phyloP scores from a whole-genome alignment of 2,888 invertebrate genomes.

The Tetropium fuscum region DNA sequence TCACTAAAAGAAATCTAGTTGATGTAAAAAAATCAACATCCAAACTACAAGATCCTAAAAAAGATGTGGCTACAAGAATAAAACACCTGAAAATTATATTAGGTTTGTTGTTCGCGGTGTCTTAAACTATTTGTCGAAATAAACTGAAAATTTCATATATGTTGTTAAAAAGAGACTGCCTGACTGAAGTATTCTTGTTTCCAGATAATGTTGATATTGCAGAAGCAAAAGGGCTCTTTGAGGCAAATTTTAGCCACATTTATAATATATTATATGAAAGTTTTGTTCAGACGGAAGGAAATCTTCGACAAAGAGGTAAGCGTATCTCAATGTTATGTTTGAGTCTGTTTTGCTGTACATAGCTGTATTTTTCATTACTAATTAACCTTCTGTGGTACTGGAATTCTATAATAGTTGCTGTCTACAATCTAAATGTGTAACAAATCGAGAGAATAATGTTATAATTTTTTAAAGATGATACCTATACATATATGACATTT shows the following conservation, averaged over 20 bases:
- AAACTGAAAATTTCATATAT: too few species aligned
- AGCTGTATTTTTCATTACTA: conserved; percentile 10
- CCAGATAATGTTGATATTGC: conserved; percentile 90
- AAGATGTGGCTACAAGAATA: conserved; percentile 92
- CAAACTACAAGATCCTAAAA: conserved; percentile 95
- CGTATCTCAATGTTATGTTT: conserved; percentile 28
- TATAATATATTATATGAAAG: conserved; percentile 96
- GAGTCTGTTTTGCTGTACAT: conserved; percentile 7
- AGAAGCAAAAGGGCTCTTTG: conserved; percentile 93
- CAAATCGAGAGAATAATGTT: too few species aligned
- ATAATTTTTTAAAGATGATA: too few species aligned
- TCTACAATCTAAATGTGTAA: too few species aligned
- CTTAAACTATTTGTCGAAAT: too few species aligned
- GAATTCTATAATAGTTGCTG: too few species aligned
- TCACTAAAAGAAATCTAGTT: conserved; percentile 93
- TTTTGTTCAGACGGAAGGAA: conserved; percentile 92
- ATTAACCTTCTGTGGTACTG: too few species aligned
- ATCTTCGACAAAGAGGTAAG: conserved; percentile 92
- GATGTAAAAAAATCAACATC: conserved; percentile 96
- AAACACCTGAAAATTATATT: conserved; percentile 94
- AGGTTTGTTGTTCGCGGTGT: conserved; percentile 71
- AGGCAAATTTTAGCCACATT: conserved; percentile 94
- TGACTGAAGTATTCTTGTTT: conserved; percentile 56
- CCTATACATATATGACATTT: too few species aligned
- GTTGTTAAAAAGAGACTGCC: too few species aligned